These are phyloP conservation scores for Lithobates pipiens DNA, from an alignment of 2,797 vertebrate genomes.

Conservation along the genomic window DNA sequence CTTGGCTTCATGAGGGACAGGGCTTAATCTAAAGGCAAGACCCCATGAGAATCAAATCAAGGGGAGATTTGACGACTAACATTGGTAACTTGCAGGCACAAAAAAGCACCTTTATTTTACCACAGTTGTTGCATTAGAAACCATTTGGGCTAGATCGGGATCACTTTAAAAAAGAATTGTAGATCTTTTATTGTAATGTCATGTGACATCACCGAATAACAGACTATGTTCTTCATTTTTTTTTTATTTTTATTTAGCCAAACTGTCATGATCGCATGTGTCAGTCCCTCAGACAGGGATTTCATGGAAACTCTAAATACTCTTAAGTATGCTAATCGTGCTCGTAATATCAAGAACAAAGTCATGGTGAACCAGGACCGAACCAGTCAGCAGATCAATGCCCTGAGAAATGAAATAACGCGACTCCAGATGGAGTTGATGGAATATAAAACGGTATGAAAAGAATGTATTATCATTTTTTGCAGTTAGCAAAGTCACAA, in stretches of 20 bases:
- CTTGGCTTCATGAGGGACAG: too few relatives aligned
- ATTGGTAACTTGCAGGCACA: too few relatives aligned
- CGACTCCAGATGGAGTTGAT: slow-evolving; percentile 96
- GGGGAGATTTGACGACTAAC: too few relatives aligned
- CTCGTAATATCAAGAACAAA: slow-evolving; percentile 97
- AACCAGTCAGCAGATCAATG: slow-evolving; percentile 95
- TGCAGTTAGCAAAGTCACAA: neutral
- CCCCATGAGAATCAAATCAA: too few relatives aligned
- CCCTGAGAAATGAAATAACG: slow-evolving; percentile 91
- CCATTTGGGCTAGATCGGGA: too few relatives aligned
- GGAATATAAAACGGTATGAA: slow-evolving; percentile 94
- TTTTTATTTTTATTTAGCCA: slow-evolving; percentile 78
- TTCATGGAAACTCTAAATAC: slow-evolving; percentile 99
- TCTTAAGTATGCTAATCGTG: slow-evolving; percentile 94
- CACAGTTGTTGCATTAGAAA: too few relatives aligned
- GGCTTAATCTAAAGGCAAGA: too few relatives aligned
- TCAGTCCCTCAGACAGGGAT: slow-evolving; percentile 96
- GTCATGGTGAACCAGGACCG: slow-evolving; percentile 95
- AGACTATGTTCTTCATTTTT: too few relatives aligned
- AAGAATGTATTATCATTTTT: neutral
- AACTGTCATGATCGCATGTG: slow-evolving; percentile 97
- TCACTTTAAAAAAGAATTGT: too few relatives aligned
- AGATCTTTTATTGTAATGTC: too few relatives aligned
- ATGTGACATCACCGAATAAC: too few relatives aligned
- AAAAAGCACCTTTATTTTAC: too few relatives aligned